Base-by-base conservation (phyloP, 2,888 invertebrate species). In the Microctonus aethiopoides region DNA sequence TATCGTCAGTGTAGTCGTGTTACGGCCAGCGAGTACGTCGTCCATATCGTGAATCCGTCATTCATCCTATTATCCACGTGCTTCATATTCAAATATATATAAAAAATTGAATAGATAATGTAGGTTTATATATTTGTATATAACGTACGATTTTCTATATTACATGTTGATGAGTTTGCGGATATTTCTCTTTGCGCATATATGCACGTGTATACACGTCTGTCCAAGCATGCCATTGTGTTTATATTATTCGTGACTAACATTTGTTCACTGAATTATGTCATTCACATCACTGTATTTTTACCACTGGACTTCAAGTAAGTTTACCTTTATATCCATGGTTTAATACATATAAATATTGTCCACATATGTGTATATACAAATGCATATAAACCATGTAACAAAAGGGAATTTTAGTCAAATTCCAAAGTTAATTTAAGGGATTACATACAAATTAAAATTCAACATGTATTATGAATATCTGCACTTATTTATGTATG, bases 1-100 rank as follows among this genome's bases (percentile, higher is more conserved):
- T 67, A 70, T 60, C 61, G 65, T 70, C 70, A 70, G 70, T 70
- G 56, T 52, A 66, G 66, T 62, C 70, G 70, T 70, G 62, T 70
- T 66, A 70, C 62, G 70, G 62, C 54, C 57, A 32, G 56, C 54
- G 62, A 41, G 39, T 62, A 70, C 66, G 61, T 70, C 66, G 61
- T 39, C 34, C 16, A 52, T 66, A 52, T 70, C 65, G 65, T 51
- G 59, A 65, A 52, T 62, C 24, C 41, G 51, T 41, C 46, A 41
- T 61, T 70, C 56, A 70, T 29, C 29, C 7, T 7, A 5, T 29
- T 29, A 29, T 29, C 29, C 7, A n/a, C n/a, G n/a, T n/a, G 70
- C 32, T 56, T 60, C 32, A n/a, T n/a, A n/a, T 29, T 61, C 13
- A 29, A 5, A 24, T 13, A 56, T 56, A 24, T 56, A 29, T 29